Base-by-base conservation (phyloP, 2,888 invertebrate genomes). In the Drosophila setosimentum region DNA sequence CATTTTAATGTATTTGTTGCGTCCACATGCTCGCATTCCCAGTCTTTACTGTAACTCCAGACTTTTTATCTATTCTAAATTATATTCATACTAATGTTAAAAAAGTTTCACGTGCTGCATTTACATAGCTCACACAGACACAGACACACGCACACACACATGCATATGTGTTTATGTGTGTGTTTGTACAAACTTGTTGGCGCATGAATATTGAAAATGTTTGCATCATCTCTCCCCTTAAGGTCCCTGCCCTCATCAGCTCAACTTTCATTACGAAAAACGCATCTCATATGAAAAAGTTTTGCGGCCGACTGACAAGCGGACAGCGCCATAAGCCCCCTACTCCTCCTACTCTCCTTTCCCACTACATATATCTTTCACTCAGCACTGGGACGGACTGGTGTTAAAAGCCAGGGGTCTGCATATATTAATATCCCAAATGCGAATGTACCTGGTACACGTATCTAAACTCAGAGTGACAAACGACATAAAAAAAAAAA, bases 21-120 rank as follows among this genome's bases (percentile, higher is more conserved):
- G 49, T 18, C 35, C 59, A 71, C 66, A 60, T 33, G 40, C 40
- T 37, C 32, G 18, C 32, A 33, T 42, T 48, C 45, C 55, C 64
- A 51, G 70, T 48, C 49, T 62, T 60, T 42, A 24, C 24, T 24
- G 16, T 45, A 45, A 3, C 65, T 75, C 72, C 57, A 67, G 49
- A 42, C 57, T n/a, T 67, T 67, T 51, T 40, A 86, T 86, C 71
- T 83, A 72, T 85, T 85, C 68, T 77, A 83, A 88, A 91, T 91
- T 88, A 88, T 90, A 90, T 91, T 89, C 88, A 88, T 89, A 91
- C 82, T 91, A 89, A 91, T 86, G 83, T 83, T 78, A 64, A 76
- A 91, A 89, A 86, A 78, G 68, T 82, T 80, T 64, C 73, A 64
- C 74, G 72, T 72, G 54, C 78, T 63, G 59, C 71, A 84, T 88